Conservation (phyloP, 2,888 invertebrate species). For the Anaspis maculata region DNA sequence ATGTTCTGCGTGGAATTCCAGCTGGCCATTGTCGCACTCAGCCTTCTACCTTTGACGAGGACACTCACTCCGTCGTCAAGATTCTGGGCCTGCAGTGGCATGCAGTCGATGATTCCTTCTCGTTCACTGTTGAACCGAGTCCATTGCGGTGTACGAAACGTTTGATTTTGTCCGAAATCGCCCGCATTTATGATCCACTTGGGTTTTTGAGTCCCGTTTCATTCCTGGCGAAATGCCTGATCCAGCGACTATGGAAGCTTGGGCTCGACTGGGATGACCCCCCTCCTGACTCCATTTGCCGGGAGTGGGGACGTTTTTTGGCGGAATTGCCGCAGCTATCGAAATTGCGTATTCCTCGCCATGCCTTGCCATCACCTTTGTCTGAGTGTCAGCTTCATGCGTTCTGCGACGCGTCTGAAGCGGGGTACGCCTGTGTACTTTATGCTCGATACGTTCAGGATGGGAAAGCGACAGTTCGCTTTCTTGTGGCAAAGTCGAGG, state of each 20-base stretch:
- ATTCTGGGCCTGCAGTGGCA: slow-evolving; percentile 14
- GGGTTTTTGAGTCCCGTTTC: slow-evolving; percentile 18
- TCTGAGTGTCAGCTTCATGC: not conserved
- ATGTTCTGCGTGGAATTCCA: slow-evolving; percentile 4
- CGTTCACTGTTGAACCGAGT: not conserved
- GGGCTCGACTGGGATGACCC: slow-evolving; percentile 13
- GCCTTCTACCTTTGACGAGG: slow-evolving; percentile 4
- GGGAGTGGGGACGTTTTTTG: slow-evolving; percentile 7
- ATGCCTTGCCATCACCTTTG: not conserved
- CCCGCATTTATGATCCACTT: slow-evolving; percentile 19
- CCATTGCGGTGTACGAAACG: slow-evolving; percentile 18
- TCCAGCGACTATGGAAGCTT: slow-evolving; percentile 17
- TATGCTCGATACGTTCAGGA: not conserved
- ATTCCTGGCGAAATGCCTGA: slow-evolving; percentile 19
- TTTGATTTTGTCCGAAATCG: slow-evolving; percentile 17
- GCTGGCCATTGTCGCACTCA: slow-evolving; percentile 3
- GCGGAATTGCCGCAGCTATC: slow-evolving; percentile 3
- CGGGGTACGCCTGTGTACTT: slow-evolving; percentile 1
- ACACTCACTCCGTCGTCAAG: slow-evolving; percentile 3
- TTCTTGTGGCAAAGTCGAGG: not conserved
- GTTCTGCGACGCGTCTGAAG: not conserved
- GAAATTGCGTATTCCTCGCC: slow-evolving; percentile 5
- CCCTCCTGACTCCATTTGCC: slow-evolving; percentile 5
- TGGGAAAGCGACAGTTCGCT: not conserved
- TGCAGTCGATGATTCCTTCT: slow-evolving; percentile 8